Percentiles rank a stretch among this genome's conserved stretches.
Evolutionary conservation across 1,140 invertebrate species (phyloP).

Genomic region (Pogonognathellus flavescens): DNA sequence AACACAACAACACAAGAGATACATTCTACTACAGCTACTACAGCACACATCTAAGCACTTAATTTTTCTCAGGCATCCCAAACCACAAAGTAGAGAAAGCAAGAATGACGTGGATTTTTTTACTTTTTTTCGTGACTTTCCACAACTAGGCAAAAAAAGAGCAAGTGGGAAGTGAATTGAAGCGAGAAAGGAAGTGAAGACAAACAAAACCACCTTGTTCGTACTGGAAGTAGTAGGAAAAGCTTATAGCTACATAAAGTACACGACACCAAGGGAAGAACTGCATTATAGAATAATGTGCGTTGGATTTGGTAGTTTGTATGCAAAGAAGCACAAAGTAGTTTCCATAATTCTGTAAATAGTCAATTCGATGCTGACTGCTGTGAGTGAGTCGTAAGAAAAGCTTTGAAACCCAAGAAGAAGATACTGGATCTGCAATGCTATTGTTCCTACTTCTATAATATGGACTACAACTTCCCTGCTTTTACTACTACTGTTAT

Average conservation of each 20-base stretch:
- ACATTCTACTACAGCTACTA: too few relatives aligned
- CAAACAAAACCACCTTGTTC: conserved; percentile 1
- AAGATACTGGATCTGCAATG: not conserved
- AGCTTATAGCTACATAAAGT: too few relatives aligned
- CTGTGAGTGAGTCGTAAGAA: conserved; percentile 2
- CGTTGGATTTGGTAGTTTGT: conserved; percentile 41
- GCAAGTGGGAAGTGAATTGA: not conserved
- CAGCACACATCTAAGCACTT: conserved; percentile 14
- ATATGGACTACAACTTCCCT: too few relatives aligned
- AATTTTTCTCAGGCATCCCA: conserved; percentile 7
- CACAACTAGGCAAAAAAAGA: not conserved
- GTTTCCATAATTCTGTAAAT: conserved; percentile 42
- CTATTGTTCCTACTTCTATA: not conserved
- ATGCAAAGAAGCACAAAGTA: conserved; percentile 26
- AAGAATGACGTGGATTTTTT: not conserved
- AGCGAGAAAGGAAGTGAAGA: not conserved
- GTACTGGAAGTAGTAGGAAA: not conserved
- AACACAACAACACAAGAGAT: not conserved
- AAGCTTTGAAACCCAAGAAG: not conserved
- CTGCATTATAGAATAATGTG: conserved; percentile 28
- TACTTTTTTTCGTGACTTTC: not conserved
- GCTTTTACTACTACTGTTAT: not conserved
- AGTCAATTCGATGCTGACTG: conserved; percentile 34
- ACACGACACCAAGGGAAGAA: not conserved
- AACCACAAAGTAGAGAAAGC: not conserved